Base-by-base conservation (phyloP, 2,797 vertebrate species). In the Gymnoscopelus microlampas region DNA sequence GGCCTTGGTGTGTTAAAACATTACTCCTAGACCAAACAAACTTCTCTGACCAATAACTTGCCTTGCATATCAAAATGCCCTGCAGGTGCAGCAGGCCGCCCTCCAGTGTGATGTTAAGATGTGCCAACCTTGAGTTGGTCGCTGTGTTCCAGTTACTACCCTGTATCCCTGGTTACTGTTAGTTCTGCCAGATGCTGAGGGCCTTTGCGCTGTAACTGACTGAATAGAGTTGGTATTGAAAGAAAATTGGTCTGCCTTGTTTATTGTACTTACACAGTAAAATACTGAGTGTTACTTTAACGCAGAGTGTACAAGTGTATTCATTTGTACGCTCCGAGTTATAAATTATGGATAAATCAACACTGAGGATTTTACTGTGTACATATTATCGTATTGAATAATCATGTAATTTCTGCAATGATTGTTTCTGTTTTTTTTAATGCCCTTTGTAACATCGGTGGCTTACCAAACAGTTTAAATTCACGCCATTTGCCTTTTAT, bases 1-100 rank as follows among this genome's bases (percentile, higher is more conserved):
- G 53, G 76, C 55, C 13, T 79, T 79, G 54, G 59, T 76, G 58
- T 80, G n/a, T 51, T 51, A n/a, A 51, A 51, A 60, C 51, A 66
- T 72, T 54, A 35, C 71, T 23, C 64, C 35, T 2, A 3, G 6
- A 77, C n/a, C 44, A 39, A 60, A 56, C 71, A 48, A 2, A 66
- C 59, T 26, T 62, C 19, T 66, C 24, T 60, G 39, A 65, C 10
- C 29, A 62, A 60, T 66, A 66, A 29, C 61, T 50, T 50, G 47
- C 47, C 56, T 15, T 24, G 35, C 23, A 73, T 68, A 61, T 74
- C 48, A 50, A 58, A 48, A 1, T 14, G 35, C 19, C 3, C 19
- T 7, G 9, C 32, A 39, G 60, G 61, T 73, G 68, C 35, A 35
- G n/a, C 24, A 50, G 73, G 5, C 4, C 10, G 63, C 19, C 2